phyloP scores from a whole-genome alignment of 2,888 invertebrate species.

The Zhengitettix transpicula region DNA sequence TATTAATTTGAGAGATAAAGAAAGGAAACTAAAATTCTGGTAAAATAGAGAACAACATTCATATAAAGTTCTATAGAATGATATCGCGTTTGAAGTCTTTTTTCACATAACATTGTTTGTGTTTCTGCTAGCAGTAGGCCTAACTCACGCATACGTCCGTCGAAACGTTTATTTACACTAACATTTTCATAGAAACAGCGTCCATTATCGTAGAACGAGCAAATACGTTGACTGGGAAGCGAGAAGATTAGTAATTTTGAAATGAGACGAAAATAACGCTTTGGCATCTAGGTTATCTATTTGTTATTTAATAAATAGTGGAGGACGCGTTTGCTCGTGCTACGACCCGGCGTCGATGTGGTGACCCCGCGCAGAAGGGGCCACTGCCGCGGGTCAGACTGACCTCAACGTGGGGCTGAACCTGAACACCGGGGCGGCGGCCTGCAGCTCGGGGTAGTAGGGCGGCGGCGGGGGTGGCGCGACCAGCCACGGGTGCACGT shows the following conservation, averaged over 20 bases:
- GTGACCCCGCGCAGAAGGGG: not conserved
- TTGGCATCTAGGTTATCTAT: too few relatives aligned
- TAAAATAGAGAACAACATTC: too few relatives aligned
- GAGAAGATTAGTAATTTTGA: not conserved
- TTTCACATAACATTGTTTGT: too few relatives aligned
- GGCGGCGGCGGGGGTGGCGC: constrained; percentile 17
- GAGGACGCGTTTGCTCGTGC: not conserved
- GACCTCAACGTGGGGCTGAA: constrained; percentile 11
- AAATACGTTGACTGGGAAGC: not conserved
- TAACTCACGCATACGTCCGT: too few relatives aligned
- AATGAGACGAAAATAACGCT: not conserved
- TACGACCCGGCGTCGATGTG: not conserved
- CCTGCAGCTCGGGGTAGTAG: not conserved
- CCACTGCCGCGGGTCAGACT: constrained; percentile 9
- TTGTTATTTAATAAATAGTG: too few relatives aligned
- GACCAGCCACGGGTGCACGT: constrained; percentile 20
- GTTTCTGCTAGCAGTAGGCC: too few relatives aligned
- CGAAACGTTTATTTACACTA: too few relatives aligned
- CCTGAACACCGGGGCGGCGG: constrained; percentile 5
- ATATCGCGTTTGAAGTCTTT: too few relatives aligned
- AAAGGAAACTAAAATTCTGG: too few relatives aligned
- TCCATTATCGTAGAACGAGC: not conserved
- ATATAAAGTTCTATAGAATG: too few relatives aligned
- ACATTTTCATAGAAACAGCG: too few relatives aligned
- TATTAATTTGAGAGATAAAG: too few relatives aligned